A percentile compares a stretch with the other conserved stretches of the same genome.
These are phyloP conservation scores for Samia ricini DNA, from an alignment of 1,140 invertebrate species.

Conservation along the genomic window DNA sequence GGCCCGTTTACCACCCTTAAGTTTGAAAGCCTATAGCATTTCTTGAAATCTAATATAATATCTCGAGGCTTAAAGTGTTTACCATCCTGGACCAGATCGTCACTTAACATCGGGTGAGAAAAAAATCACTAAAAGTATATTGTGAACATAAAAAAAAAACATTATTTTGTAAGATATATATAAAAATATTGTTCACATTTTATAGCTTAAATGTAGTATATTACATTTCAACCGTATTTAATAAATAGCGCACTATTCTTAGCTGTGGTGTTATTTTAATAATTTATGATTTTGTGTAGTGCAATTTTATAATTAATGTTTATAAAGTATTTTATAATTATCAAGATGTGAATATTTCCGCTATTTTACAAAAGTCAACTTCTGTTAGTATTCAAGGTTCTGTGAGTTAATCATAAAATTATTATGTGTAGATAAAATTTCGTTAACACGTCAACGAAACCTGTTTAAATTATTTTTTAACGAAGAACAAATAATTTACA, in stretches of 20 bases:
- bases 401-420: background rate
- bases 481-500: background rate
- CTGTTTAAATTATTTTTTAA: background rate
- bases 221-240: too few species aligned
- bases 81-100: too few species aligned
- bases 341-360: background rate
- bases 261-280: background rate
- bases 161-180: too few species aligned
- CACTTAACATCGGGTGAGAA: too few species aligned
- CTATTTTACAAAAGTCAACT: background rate
- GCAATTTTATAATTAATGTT: background rate
- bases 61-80: too few species aligned
- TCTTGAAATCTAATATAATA: too few species aligned
- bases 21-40: too few species aligned
- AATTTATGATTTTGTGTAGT: background rate
- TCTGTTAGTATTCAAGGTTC: conserved; percentile 1
- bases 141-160: too few species aligned
- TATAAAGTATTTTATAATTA: background rate
- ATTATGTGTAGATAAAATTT: background rate
- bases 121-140: too few species aligned
- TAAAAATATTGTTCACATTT: too few species aligned
- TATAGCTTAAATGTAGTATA: too few species aligned
- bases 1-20: too few species aligned
- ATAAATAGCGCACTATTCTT: background rate
- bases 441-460: background rate